Evolutionary conservation across 2,113 vertebrate genomes (phyloP), one percentile per base, ranked within the genome.

Genomic region (Emydocephalus ijimae): DNA sequence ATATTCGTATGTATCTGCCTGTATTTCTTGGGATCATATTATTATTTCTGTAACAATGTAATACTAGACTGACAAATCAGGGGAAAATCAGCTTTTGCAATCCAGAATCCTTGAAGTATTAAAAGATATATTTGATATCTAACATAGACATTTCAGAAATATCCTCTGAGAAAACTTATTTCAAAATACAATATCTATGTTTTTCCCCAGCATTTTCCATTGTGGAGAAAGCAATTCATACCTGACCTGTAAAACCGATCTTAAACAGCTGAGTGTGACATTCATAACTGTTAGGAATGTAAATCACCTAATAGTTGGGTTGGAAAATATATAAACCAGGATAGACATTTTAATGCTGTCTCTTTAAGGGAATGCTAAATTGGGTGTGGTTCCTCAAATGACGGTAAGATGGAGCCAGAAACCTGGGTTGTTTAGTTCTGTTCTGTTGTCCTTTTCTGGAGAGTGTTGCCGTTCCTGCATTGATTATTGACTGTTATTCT

Each of bases 171-270:
- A 90, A 89, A 91, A 39, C 50, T 88, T 12, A 90, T 90, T 55
- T 64, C 55, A 39, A 87, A 69, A 57, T 89, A 45, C 6, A 39
- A 34, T 87, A 87, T 43, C 90, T 48, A 23, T 1, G 45, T 85
- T 52, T 92, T 10, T 1, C 4, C 39, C 14, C 92, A 90, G 91
- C 91, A 6, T 95, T 10, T 95, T 34, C 90, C 86, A 88, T 94
- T 96, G 92, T 88, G 96, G 94, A 87, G 93, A 95, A 96, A 90
- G 92, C 85, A 95, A 91, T 95, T 93, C 94, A 90, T 96, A 96
- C 93, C 91, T 95, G 89, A 94, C 96, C 94, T 94, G 90, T 94
- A 57, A 96, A 95, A 96, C 92, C 74, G 95, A 92, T 95, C 96
- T 96, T 96, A 96, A 97, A 95, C 69, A 24, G 89, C 61, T 87